Evolutionary conservation across 2,888 invertebrate species (phyloP), one percentile per base, ranked within the genome.

Genomic region (Ischnus inquisitorius): DNA sequence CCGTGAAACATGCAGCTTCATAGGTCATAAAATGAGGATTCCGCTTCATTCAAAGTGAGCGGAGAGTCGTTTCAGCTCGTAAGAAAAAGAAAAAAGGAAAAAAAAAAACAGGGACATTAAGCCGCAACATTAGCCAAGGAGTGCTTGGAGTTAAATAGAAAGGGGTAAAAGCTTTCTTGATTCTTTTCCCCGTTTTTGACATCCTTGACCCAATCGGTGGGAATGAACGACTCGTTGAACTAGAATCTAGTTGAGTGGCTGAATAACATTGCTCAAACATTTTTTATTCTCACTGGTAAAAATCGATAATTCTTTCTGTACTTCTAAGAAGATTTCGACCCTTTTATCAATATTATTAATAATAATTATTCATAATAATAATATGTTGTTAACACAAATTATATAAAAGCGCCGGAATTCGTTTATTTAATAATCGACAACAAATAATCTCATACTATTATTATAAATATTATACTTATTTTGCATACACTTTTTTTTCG

Each of bases 1-100:
- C 48, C n/a, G 22, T 5, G n/a, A 67, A 67, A 46, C 48, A 46
- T 67, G 67, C 22, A 67, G 14, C 46, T 46, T n/a, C 12, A n/a
- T 46, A 46, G 46, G 6, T 46, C 46, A n/a, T 46, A 46, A 46
- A 46, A 46, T 3, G 3, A 46, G 14, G 46, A 46, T 46, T 46
- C n/a, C 46, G 14, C 46, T 46, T 46, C 46, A 46, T 14, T 46
- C 14, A 46, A 46, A 46, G n/a, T 12, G 46, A 46, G 46, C n/a
- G 0, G 46, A 46, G 46, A 12, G 12, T 46, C 46, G 12, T 46
- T 46, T 12, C 46, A n/a, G n/a, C n/a, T 68, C 46, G 4, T 14
- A 14, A 10, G 46, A 51, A 78, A 22, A 62, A 48, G 48, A 22
- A 25, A 46, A 41, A 46, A 54, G 28, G 2, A 16, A 65, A 34